Evolutionary conservation across 1,140 invertebrate species (phyloP).

Genomic region (Pseudomyrmex sp.): DNA sequence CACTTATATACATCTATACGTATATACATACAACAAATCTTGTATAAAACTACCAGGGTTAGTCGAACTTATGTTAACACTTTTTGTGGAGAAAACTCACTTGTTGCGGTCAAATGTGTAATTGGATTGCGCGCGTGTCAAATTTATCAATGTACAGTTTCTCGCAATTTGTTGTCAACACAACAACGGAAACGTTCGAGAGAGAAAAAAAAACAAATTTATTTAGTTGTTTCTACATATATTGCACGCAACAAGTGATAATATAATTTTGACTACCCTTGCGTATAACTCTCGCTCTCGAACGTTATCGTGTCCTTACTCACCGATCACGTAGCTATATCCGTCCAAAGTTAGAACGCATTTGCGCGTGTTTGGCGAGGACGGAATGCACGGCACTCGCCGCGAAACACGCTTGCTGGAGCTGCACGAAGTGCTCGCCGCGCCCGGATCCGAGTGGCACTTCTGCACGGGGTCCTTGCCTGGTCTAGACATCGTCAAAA

Average conservation of each 20-base stretch:
- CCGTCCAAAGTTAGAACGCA: slow-evolving; percentile 92
- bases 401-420: slow-evolving; percentile 70
- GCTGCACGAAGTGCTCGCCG: slow-evolving; percentile 67
- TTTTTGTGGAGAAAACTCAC: too few relatives aligned
- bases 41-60: too few relatives aligned
- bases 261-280: not conserved
- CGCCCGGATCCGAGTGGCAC: slow-evolving; percentile 87
- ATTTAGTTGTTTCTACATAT: not conserved
- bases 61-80: too few relatives aligned
- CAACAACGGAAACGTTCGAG: not conserved
- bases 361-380: slow-evolving; percentile 86
- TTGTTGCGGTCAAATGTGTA: not conserved
- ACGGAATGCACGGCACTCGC: slow-evolving; percentile 75
- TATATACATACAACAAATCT: too few relatives aligned
- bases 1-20: too few relatives aligned
- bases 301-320: slow-evolving; percentile 78
- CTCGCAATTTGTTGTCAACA: too few relatives aligned
- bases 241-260: too few relatives aligned
- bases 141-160: not conserved
- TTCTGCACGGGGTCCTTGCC: slow-evolving; percentile 88
- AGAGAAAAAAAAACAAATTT: not conserved
- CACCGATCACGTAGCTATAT: slow-evolving; percentile 93
- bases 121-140: not conserved
- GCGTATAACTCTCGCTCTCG: too few relatives aligned
- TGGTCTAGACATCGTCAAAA: slow-evolving; percentile 82